Evolutionary conservation across 2,797 vertebrate species (phyloP), one percentile per base, ranked within the genome.

Genomic region (Mus spretus): DNA sequence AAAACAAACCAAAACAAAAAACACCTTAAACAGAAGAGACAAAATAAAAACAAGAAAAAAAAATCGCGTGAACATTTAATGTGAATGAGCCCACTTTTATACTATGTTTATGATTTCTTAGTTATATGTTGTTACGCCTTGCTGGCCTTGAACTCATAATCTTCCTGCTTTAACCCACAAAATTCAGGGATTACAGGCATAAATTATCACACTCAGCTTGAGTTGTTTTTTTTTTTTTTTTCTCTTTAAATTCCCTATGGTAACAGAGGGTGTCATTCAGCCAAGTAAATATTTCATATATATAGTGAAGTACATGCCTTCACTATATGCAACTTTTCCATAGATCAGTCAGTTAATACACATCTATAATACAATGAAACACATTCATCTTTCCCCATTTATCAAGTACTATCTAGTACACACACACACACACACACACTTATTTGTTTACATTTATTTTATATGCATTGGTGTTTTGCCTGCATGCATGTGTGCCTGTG

Each of bases 81-180:
- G 34, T 19, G 34, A n/a, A n/a, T 19, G 34, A 57, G 72, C 47
- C 57, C 24, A 40, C 14, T 81, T 34, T 53, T 81, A 82, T 28
- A 95, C 77, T 14, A 79, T 65, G 63, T 28, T 53, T 93, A 93
- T 87, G 83, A 72, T 26, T 77, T 77, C 26, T 89, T 89, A 20
- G 1, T 61, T 89, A 20, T 47, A 24, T 44, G 5, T 26, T 28
- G 34, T 24, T 19, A 19, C 55, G 44, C 37, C n/a, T 20, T 37
- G 67, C 20, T 72, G 34, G 67, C 67, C 2, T 70, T 70, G 6
- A n/a, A n/a, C 34, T 70, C 14, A 8, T 19, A n/a, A 70, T 70
- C 67, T 72, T 7, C 15, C 34, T 72, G 67, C 7, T 72, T 37
- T 72, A 72, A 72, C 67, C 15, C 67, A n/a, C 17, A n/a, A 70